Conservation (phyloP, 2,888 invertebrate species). For the Vesta saturnalis region DNA sequence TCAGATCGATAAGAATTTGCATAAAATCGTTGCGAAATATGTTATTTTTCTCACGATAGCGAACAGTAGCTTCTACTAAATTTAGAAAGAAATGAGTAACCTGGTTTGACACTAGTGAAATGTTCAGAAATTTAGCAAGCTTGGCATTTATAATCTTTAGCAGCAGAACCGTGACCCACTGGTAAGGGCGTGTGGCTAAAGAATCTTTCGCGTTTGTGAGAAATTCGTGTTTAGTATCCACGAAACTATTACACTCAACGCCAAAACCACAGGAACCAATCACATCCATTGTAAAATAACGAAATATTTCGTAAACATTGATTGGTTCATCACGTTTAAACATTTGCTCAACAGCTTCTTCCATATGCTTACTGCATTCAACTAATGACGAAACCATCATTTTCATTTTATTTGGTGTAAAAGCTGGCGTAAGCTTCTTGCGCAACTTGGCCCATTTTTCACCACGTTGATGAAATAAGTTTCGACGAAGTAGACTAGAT, state of each 20-base stretch:
- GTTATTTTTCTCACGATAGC: constrained; percentile 45
- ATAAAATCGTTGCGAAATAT: constrained; percentile 17
- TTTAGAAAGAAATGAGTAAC: constrained; percentile 39
- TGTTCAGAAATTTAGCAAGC: not conserved
- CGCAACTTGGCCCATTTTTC: constrained; percentile 69
- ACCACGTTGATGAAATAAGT: constrained; percentile 65
- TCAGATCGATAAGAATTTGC: constrained; percentile 57
- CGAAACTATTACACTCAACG: constrained; percentile 53
- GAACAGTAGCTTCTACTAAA: constrained; percentile 60
- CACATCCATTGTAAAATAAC: constrained; percentile 66
- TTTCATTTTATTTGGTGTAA: constrained; percentile 60
- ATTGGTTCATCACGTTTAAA: constrained; percentile 51
- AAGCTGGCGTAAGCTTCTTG: constrained; percentile 69
- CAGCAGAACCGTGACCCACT: too few relatives aligned
- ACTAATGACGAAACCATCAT: constrained; percentile 56
- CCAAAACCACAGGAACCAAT: too few relatives aligned
- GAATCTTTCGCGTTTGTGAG: too few relatives aligned
- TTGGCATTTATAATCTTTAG: too few relatives aligned
- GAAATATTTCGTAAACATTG: too few relatives aligned
- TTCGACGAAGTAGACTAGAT: constrained; percentile 66
- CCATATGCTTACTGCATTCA: not conserved
- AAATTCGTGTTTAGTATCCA: too few relatives aligned
- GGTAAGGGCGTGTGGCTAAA: too few relatives aligned
- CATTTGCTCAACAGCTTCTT: constrained; percentile 36
- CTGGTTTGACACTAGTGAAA: not conserved